Conservation (phyloP, 1,140 invertebrate species). For the Belonocnema kinseyi region DNA sequence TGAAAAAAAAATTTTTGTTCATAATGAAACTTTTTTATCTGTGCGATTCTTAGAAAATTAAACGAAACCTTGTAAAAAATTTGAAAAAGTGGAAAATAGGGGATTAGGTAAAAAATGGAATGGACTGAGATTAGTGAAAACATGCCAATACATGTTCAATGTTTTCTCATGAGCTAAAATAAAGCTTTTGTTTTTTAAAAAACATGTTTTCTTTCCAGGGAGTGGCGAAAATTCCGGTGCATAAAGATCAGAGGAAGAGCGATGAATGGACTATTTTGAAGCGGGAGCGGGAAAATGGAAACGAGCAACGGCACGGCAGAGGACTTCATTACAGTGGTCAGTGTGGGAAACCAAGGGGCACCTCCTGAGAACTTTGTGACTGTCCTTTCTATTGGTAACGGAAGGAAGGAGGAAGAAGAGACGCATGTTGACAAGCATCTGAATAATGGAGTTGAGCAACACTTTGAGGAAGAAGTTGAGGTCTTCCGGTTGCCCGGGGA, state of each 20-base stretch:
- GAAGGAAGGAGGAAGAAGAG: constrained; percentile 47
- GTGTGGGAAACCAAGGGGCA: constrained; percentile 75
- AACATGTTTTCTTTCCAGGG: constrained; percentile 56
- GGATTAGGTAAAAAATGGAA: no score
- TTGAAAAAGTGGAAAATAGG: no score
- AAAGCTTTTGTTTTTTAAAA: background rate
- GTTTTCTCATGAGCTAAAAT: background rate
- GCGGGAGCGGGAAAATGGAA: constrained; percentile 52
- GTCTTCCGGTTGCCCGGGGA: constrained; percentile 92
- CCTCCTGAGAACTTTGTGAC: constrained; percentile 72
- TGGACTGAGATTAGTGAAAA: no score
- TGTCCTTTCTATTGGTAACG: constrained; percentile 73
- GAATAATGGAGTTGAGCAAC: constrained; percentile 57
- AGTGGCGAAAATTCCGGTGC: constrained; percentile 55
- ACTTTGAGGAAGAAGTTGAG: constrained; percentile 82
- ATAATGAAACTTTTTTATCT: no score
- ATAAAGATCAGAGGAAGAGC: constrained; percentile 50
- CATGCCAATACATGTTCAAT: background rate
- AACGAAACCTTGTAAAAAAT: no score
- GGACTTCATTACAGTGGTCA: constrained; percentile 83
- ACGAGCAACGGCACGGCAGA: constrained; percentile 58
- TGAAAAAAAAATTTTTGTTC: no score
- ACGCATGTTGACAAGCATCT: constrained; percentile 44
- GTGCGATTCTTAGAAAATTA: no score
- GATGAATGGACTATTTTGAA: constrained; percentile 49